Percentiles rank a stretch among this genome's conserved stretches.
Conservation (phyloP, 2,113 vertebrate species). For the human region GRCh38 chr12:53908501-53909000, state of each 20-base stretch:
- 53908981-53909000: conserved; percentile 26
- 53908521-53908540: no score
- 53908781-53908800: background rate
- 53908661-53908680: background rate
- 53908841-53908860: background rate
- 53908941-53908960: background rate
- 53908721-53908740: background rate
- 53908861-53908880: background rate
- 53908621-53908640: no score
- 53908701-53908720: background rate
- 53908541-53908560: no score
- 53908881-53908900: background rate
- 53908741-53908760: background rate
- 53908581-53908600: no score
- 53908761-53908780: background rate
- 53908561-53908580: no score
- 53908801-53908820: conserved; percentile 2
- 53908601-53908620: no score
- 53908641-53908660: no score
- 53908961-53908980: background rate
- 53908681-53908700: background rate
- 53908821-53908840: background rate
- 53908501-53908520: no score
- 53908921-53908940: background rate
- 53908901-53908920: background rate